These are phyloP conservation scores for Drosophila maculinotata DNA, from an alignment of 2,888 invertebrate genomes.

Conservation along the genomic window DNA sequence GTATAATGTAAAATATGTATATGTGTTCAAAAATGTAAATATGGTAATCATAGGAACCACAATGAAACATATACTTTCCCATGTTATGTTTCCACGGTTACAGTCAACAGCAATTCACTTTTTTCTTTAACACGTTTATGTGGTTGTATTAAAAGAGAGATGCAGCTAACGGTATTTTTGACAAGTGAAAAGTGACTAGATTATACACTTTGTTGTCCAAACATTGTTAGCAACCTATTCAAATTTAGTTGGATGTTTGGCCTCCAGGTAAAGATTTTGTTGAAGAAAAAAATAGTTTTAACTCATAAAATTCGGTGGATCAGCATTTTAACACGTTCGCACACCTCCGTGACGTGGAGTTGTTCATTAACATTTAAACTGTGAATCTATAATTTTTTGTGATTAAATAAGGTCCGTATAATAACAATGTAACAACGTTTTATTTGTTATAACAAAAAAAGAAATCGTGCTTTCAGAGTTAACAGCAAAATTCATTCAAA, in stretches of 20 bases:
- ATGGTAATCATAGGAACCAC: not conserved
- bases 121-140: conserved; percentile 2
- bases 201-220: too few species aligned
- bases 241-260: not conserved
- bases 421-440: not conserved
- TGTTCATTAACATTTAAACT: not conserved
- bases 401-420: too few species aligned
- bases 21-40: too few species aligned
- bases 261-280: not conserved
- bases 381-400: not conserved
- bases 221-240: not conserved
- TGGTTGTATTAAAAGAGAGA: not conserved
- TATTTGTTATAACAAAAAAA: not conserved
- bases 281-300: not conserved
- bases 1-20: too few species aligned
- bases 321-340: not conserved
- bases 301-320: not conserved
- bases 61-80: conserved; percentile 4
- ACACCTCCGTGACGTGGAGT: not conserved
- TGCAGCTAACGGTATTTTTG: not conserved
- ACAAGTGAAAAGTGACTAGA: not conserved
- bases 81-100: conserved; percentile 12
- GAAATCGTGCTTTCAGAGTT: too few species aligned
- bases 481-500: not conserved
- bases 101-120: not conserved